A percentile compares a stretch with the other conserved stretches of the same genome.
Conservation (phyloP, 2,113 vertebrate genomes). For the Recurvirostra avosetta region DNA sequence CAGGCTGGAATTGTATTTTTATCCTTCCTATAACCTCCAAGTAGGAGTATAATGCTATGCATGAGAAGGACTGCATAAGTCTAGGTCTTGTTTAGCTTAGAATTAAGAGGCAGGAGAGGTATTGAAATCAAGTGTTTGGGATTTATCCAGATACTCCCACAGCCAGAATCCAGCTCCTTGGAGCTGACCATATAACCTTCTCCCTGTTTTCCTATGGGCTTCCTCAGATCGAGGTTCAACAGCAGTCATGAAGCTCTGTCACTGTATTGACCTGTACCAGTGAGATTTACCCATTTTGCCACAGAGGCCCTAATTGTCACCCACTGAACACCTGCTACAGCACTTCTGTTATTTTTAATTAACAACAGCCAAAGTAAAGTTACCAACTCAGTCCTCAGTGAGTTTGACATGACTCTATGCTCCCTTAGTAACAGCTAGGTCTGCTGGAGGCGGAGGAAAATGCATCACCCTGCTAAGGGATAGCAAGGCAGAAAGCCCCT, state of each 20-base stretch:
- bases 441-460: conserved; percentile 5
- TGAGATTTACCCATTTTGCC: background rate
- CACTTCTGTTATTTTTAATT: background rate
- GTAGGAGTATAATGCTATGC: background rate
- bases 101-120: background rate
- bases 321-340: background rate
- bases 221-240: background rate
- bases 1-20: background rate
- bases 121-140: background rate
- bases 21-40: background rate
- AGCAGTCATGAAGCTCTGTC: background rate
- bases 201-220: background rate
- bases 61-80: background rate
- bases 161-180: background rate
- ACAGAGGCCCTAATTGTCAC: background rate
- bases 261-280: background rate
- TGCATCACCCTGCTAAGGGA: background rate
- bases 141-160: background rate
- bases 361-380: conserved; percentile 16
- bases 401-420: background rate
- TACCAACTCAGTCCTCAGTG: background rate
- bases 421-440: background rate
- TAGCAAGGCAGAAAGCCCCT: background rate
- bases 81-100: background rate
- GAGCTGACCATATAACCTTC: background rate